Evolutionary conservation across 2,113 vertebrate species (phyloP), one percentile per base, ranked within the genome.

Genomic region (Budorcas taxicolor): DNA sequence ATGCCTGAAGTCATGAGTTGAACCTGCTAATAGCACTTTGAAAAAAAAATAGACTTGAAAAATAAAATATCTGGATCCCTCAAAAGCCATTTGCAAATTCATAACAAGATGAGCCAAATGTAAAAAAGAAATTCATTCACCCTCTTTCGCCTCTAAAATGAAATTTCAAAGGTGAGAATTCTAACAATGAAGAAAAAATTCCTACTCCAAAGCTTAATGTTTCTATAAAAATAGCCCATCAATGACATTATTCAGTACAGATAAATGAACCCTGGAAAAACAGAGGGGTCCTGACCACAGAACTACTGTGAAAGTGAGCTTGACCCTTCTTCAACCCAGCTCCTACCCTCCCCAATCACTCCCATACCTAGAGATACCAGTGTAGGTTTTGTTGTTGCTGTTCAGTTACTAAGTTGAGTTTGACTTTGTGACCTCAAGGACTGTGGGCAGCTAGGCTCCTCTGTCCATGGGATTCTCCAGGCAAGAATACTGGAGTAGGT

Each of bases 51-150:
- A 91, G 76, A 89, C 88, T 50, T 82, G 89, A 74, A 86, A 96
- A 96, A 96, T 47, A 90, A 96, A 96, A 94, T 84, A 92, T 40
- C 53, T 50, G 17, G 87, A 97, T 91, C 81, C 60, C 71, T 95
- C 92, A 97, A 97, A 93, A 95, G 55, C 92, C 67, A 88, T 96
- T 95, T 93, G 74, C 74, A 91, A 92, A 94, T 91, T 95, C 86
- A 95, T 74, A 90, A 25, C 43, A 67, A 82, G 21, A 93, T 55
- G 21, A 31, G 50, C 76, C 89, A 82, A 93, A 80, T 80, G 43
- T 62, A 58, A 74, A 97, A 97, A 92, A 90, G 60, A 94, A 92
- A 87, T 31, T 19, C 36, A n/a, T 62, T 90, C 47, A 80, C 43
- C 60, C n/a, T 93, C 31, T 29, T 36, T 74, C 36, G 21, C 31